Percentiles rank a stretch among this genome's conserved stretches.
These are phyloP conservation scores for Petrolisthes manimaculis DNA, from an alignment of 2,888 invertebrate genomes.

Conservation along the genomic window DNA sequence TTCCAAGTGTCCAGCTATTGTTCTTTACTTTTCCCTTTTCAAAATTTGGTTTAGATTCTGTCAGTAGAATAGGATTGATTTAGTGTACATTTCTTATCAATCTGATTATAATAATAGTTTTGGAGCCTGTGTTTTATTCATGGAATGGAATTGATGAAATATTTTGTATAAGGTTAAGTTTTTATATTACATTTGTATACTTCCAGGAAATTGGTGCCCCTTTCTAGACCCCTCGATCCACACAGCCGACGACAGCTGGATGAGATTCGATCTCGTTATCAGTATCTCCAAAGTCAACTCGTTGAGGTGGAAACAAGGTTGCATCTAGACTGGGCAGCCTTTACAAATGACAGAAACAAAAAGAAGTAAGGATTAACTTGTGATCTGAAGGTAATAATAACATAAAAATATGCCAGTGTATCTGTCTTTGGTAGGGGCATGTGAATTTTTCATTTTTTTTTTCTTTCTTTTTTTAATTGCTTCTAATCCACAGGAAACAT, in stretches of 20 bases:
- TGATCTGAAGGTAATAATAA: background rate
- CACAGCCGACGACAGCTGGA: conserved; percentile 51
- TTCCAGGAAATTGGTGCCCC: conserved; percentile 6
- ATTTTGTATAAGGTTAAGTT: too few relatives aligned
- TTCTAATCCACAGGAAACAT: conserved; percentile 24
- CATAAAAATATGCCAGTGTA: background rate
- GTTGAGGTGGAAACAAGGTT: conserved; percentile 48
- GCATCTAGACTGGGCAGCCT: conserved; percentile 50
- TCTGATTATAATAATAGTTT: too few relatives aligned
- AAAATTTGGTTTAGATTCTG: too few relatives aligned
- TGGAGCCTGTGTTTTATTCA: too few relatives aligned
- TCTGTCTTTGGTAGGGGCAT: background rate
- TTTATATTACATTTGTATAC: too few relatives aligned
- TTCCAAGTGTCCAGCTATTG: too few relatives aligned
- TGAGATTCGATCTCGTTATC: conserved; percentile 51
- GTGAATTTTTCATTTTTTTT: background rate
- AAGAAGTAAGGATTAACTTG: conserved; percentile 37
- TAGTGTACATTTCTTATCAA: too few relatives aligned
- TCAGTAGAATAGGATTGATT: too few relatives aligned
- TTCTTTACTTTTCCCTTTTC: too few relatives aligned
- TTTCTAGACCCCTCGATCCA: conserved; percentile 48
- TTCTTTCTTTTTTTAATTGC: background rate
- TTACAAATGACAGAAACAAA: conserved; percentile 41
- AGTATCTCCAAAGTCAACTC: conserved; percentile 52
- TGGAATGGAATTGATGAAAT: too few relatives aligned